Conservation (phyloP, 2,113 vertebrate species). For the Delphinapterus leucas region DNA sequence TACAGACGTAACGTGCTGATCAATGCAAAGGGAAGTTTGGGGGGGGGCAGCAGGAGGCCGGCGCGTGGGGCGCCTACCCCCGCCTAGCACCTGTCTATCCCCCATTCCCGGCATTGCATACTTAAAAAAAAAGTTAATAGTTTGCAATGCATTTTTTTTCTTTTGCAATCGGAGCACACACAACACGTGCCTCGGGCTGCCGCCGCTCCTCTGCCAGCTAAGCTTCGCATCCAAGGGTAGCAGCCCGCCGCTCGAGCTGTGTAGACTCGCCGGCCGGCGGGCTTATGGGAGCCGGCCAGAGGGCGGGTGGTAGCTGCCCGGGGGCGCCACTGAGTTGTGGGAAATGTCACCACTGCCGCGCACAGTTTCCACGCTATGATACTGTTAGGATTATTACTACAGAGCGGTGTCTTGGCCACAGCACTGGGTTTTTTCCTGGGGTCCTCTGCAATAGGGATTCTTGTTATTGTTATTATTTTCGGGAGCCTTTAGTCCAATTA, state of each 20-base stretch:
- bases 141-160: slow-evolving; percentile 64
- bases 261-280: not conserved
- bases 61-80: not conserved
- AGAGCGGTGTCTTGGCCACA: not conserved
- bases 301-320: slow-evolving; percentile 11
- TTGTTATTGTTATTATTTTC: not conserved
- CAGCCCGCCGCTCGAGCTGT: not conserved
- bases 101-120: not conserved
- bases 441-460: not conserved
- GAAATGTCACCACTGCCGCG: slow-evolving; percentile 3
- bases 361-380: not conserved
- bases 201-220: not conserved
- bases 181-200: slow-evolving; percentile 59
- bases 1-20: slow-evolving; percentile 90
- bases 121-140: slow-evolving; percentile 70
- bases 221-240: not conserved
- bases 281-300: not conserved
- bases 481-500: not conserved
- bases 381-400: not conserved
- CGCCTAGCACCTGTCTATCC: slow-evolving; percentile 34
- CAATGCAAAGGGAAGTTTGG: slow-evolving; percentile 82
- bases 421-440: not conserved
- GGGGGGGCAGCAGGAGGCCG: slow-evolving; percentile 35
- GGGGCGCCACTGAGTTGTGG: slow-evolving; percentile 64
- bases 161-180: slow-evolving; percentile 63